These are phyloP conservation scores for Aplysina aerophoba DNA, from an alignment of 37 sponge, comb jelly and placozoan genomes.

Conservation along the genomic window DNA sequence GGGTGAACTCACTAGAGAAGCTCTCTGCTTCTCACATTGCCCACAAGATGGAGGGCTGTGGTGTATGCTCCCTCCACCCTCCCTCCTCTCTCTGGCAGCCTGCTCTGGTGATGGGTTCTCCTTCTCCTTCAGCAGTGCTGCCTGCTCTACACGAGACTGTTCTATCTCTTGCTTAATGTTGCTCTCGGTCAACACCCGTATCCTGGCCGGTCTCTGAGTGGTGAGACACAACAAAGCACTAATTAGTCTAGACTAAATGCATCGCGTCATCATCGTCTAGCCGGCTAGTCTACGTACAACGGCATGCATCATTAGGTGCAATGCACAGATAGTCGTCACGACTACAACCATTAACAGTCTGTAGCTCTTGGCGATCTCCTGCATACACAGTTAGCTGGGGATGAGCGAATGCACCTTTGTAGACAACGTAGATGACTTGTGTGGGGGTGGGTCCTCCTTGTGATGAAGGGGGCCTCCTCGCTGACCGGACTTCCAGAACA, in stretches of 20 bases:
- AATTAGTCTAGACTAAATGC: neutral
- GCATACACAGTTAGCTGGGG: no score
- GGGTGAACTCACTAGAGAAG: conserved; percentile 45
- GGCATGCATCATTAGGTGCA: no score
- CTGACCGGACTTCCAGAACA: conserved; percentile 63
- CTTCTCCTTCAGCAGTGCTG: neutral
- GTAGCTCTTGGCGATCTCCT: no score
- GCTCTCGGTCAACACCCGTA: conserved; percentile 23
- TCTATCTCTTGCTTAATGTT: neutral
- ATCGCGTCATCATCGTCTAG: no score
- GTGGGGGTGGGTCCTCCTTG: neutral
- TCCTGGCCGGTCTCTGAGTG: neutral
- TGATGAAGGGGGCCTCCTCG: neutral
- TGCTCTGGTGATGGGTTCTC: neutral
- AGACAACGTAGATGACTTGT: neutral
- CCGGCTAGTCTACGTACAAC: no score
- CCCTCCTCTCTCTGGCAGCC: neutral
- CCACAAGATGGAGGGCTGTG: conserved; percentile 30
- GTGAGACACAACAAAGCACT: neutral
- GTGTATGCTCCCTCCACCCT: neutral
- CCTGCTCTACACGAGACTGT: no score
- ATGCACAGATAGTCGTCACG: no score
- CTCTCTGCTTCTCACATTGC: conserved; percentile 54
- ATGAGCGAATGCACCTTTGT: no score
- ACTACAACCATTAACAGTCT: no score